phyloP scores from a whole-genome alignment of 30 jellyfish, hydroid and myxozoan species.

The Turritopsis rubra region DNA sequence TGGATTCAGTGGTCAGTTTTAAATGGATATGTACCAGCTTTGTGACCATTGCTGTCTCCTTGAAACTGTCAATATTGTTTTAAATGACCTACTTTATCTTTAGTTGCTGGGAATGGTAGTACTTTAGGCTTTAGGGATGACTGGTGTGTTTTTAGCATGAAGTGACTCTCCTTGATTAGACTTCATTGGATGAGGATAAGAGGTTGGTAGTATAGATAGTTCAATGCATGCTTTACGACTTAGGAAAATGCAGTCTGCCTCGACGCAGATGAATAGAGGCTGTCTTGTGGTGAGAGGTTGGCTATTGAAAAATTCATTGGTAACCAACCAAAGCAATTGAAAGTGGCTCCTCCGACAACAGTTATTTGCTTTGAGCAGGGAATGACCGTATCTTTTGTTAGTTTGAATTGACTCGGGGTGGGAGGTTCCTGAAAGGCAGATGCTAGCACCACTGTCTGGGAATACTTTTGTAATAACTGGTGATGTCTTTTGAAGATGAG shows the following conservation, averaged over 20 bases:
- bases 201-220: conserved; percentile 15
- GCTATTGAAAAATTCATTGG: conserved; percentile 17
- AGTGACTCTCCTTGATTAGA: not conserved
- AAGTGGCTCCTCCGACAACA: not conserved
- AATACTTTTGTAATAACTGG: not conserved
- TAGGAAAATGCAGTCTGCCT: not conserved
- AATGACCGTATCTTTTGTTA: not conserved
- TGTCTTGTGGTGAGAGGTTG: conserved; percentile 4
- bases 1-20: conserved; percentile 7
- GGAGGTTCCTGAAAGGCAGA: not conserved
- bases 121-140: conserved; percentile 15
- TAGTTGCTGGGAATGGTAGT: not conserved
- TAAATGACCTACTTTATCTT: not conserved
- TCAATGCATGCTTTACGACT: conserved; percentile 18
- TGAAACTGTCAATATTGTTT: not conserved
- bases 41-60: conserved; percentile 21
- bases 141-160: not conserved
- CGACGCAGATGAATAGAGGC: not conserved
- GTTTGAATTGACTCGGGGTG: not conserved
- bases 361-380: not conserved
- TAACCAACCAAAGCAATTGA: conserved; percentile 12
- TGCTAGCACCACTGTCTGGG: not conserved
- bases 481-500: not conserved
- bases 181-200: conserved; percentile 23
- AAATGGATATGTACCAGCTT: conserved; percentile 5